Evolutionary conservation across 2,113 vertebrate species (phyloP), one percentile per base, ranked within the genome.

Genomic region (Centropus bengalensis): DNA sequence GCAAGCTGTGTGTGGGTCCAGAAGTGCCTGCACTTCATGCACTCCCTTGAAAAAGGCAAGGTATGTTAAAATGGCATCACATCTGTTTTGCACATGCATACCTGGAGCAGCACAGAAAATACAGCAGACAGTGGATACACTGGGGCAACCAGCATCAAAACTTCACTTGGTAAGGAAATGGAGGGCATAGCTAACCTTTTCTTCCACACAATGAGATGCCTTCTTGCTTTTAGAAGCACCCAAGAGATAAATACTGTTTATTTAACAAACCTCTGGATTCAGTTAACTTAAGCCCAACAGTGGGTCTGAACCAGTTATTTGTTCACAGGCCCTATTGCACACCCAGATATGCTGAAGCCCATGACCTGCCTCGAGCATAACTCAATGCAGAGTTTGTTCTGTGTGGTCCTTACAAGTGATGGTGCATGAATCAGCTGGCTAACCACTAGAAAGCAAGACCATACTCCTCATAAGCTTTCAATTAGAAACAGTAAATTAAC

Each of bases 401-500:
- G 32, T 74, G 85, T 60, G 76, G 90, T 94, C 88, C 60, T 86
- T 64, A 73, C 9, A 80, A 93, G 58, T 28, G 38, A 66, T 51
- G 68, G 62, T 1, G 1, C 22, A 38, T 59, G 30, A 96, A 49
- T 88, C 73, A 83, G 56, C 83, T 86, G 77, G 56, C 28, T 94
- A 90, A 94, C 95, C 68, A 86, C 88, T 93, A 95, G 60, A 95
- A 93, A 92, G 92, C 42, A 88, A 95, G 90, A 59, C 36, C 51
- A 59, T 86, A 59, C 26, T 74, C 55, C 13, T 86, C 19, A 3
- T 90, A 83, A 79, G 76, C 40, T 93, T 95, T 86, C 91, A 91
- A 70, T 91, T 80, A 83, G 78, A 89, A 89, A 94, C 38, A 74
- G 52, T 83, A 64, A 86, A 95, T 79, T 88, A 90, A 83, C 82